Conservation (phyloP, 1,140 invertebrate species). For the Pantala flavescens region DNA sequence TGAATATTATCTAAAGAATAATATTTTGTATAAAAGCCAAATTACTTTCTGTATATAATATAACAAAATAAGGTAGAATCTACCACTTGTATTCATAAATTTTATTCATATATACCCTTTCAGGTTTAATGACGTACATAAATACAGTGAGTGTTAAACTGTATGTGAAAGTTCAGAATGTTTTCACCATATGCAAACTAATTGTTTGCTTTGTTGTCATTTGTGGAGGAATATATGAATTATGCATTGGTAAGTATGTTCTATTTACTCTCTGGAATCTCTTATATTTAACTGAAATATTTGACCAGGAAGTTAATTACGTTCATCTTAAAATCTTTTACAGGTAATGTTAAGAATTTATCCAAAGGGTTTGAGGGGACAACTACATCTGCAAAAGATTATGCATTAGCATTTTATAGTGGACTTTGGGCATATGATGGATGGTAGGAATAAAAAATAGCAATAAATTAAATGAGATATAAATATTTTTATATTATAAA, state of each 20-base stretch:
- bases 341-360: conserved; percentile 57
- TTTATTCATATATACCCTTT: background rate
- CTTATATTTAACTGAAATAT: background rate
- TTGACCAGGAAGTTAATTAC: too few relatives aligned
- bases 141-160: conserved; percentile 81
- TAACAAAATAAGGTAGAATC: too few relatives aligned
- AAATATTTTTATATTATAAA: background rate
- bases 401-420: conserved; percentile 86
- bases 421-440: conserved; percentile 94
- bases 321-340: background rate
- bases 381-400: conserved; percentile 52
- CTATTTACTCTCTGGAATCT: background rate
- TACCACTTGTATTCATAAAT: too few relatives aligned
- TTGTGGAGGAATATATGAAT: conserved; percentile 67
- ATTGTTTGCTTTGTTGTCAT: conserved; percentile 71
- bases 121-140: conserved; percentile 76
- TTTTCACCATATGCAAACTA: conserved; percentile 80
- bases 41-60: too few relatives aligned
- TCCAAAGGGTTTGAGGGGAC: conserved; percentile 64
- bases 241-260: conserved; percentile 46
- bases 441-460: conserved; percentile 42
- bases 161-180: conserved; percentile 78
- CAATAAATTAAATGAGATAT: background rate
- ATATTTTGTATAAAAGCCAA: too few relatives aligned
- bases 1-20: too few relatives aligned